A percentile compares a stretch with the other conserved stretches of the same genome.
Evolutionary conservation across 2,113 vertebrate genomes (phyloP).

Genomic region (Centrocercus urophasianus): DNA sequence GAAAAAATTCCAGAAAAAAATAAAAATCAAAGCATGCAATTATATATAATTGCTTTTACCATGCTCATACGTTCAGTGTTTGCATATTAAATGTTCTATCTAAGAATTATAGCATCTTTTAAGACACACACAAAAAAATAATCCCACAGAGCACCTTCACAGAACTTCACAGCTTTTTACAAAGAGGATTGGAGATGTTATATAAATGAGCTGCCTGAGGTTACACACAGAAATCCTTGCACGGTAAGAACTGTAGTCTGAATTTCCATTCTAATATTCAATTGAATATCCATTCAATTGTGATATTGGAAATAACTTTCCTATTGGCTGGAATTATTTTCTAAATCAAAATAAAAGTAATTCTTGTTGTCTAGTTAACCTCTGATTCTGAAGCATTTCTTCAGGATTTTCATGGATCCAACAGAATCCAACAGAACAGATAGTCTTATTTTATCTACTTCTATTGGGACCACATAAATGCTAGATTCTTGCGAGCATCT

Average conservation of each 20-base stretch:
- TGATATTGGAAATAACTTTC: not conserved
- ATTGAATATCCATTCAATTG: too few relatives aligned
- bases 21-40: not conserved
- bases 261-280: not conserved
- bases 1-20: conserved; percentile 64
- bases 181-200: not conserved
- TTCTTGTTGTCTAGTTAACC: not conserved
- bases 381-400: not conserved
- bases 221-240: not conserved
- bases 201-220: not conserved
- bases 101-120: not conserved
- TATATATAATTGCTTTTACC: not conserved
- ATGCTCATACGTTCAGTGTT: not conserved
- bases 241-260: not conserved
- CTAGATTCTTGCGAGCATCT: not conserved
- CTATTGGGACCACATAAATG: not conserved
- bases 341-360: not conserved
- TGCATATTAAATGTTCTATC: not conserved
- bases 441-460: not conserved
- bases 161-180: not conserved
- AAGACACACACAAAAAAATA: not conserved
- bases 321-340: not conserved
- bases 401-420: not conserved
- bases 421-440: not conserved
- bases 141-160: not conserved